Base-by-base conservation (phyloP, 1,140 invertebrate species). In the Cataglyphis hispanica region DNA sequence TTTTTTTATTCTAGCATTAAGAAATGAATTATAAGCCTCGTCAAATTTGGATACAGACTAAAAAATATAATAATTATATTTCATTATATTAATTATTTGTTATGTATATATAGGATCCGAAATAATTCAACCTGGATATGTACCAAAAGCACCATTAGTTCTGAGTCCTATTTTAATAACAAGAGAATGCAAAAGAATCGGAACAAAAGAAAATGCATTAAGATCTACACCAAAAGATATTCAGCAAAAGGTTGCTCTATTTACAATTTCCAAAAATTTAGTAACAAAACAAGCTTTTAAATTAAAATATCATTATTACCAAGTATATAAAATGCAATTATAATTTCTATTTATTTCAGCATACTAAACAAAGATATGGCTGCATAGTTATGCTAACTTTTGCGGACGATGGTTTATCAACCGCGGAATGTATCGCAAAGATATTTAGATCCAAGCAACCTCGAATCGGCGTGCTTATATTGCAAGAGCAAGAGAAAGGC, bases 361-460 rank as follows among this genome's bases (percentile, higher is more conserved):
- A 86, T 53, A 86, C 3, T 61, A 67, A 89, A 69, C 64, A 86
- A 61, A 34, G 22, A n/a, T 94, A 92, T 80, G 88, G 85, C 0
- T 90, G 92, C 53, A 89, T 90, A 87, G 91, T 91, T 10, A 91
- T 94, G 92, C 74, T 94, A 66, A 93, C 93, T 43, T 94, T 91
- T 81, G 90, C 92, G 7, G 83, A 91, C 46, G 92, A 94, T 77
- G 92, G 91, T 77, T 78, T 69, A 64, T 6, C 64, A 64, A 87
- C 72, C 13, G 91, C 85, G 11, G 83, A 93, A 56, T 64, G 85
- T 50, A 85, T 92, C 25, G 58, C 91, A 27, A 90, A 91, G 78
- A 76, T 92, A 88, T 93, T 93, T 22, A 88, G 93, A 56, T 87
- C 89, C 27, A 87, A 89, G 31, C 61, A 92, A 19, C 91, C 93